Percentiles rank a stretch among this genome's conserved stretches.
phyloP scores from a whole-genome alignment of 2,797 vertebrate species.

The Phalloptychus januarius region DNA sequence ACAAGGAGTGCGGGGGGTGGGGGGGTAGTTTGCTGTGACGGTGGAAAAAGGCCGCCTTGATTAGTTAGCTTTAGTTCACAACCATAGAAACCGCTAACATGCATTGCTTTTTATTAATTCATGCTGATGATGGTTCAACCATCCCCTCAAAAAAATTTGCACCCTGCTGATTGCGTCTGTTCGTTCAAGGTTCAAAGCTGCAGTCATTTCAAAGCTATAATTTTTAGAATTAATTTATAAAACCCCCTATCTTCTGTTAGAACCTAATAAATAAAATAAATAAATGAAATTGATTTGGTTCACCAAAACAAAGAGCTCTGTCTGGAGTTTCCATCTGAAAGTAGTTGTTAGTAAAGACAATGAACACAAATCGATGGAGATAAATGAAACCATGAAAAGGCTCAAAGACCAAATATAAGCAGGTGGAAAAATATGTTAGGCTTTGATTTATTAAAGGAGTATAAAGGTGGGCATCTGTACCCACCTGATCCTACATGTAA shows the following conservation, averaged over 20 bases:
- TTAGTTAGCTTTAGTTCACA: neutral
- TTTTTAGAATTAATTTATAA: neutral
- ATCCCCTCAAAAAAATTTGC: neutral
- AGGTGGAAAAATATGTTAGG: too few species aligned
- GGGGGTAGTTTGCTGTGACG: conserved; percentile 11
- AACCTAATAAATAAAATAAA: neutral
- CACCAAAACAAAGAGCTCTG: neutral
- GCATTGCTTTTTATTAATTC: neutral
- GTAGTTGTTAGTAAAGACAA: neutral
- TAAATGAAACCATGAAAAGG: neutral
- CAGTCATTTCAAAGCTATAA: neutral
- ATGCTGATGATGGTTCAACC: neutral
- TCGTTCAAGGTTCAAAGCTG: neutral
- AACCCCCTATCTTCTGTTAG: neutral
- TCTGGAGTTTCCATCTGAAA: neutral
- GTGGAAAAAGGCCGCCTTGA: neutral
- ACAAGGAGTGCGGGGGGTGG: too few species aligned
- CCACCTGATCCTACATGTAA: neutral
- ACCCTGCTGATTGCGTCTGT: neutral
- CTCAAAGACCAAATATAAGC: neutral
- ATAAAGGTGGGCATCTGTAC: neutral
- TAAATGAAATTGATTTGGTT: neutral
- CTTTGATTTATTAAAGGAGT: neutral
- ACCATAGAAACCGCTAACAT: neutral
- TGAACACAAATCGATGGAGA: neutral